These are phyloP conservation scores for Eristalinus aeneus DNA, from an alignment of 2,888 invertebrate genomes.

Conservation along the genomic window DNA sequence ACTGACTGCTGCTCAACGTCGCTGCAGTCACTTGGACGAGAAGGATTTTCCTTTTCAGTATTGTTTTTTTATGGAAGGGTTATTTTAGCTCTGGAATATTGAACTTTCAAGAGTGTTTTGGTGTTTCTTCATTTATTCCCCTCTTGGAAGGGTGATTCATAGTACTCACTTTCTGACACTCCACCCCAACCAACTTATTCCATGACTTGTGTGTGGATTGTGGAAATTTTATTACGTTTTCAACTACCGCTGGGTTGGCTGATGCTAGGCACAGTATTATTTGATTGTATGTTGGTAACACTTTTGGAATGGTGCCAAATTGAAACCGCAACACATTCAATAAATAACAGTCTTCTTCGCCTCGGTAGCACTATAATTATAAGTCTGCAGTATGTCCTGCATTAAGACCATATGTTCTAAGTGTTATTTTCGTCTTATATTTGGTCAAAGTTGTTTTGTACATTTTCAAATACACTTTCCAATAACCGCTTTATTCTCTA, in stretches of 20 bases:
- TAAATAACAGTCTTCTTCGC: not conserved
- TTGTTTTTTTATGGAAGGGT: conserved; percentile 16
- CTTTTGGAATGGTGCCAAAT: conserved; percentile 50
- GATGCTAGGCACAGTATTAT: not conserved
- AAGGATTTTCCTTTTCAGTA: conserved; percentile 11
- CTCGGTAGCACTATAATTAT: not conserved
- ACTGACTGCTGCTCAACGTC: conserved; percentile 73
- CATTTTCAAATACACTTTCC: not conserved
- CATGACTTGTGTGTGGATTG: conserved; percentile 30
- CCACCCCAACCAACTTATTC: not conserved
- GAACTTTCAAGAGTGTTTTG: not conserved
- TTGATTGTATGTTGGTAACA: not conserved
- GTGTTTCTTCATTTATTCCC: not conserved
- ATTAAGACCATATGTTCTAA: not conserved
- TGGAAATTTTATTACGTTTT: conserved; percentile 40
- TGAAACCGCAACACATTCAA: conserved; percentile 22
- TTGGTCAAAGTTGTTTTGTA: not conserved
- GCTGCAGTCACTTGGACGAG: conserved; percentile 37
- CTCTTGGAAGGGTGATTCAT: conserved; percentile 29
- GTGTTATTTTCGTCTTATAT: not conserved
- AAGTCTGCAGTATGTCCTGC: conserved; percentile 1
- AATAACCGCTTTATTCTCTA: not conserved
- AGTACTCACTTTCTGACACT: not conserved
- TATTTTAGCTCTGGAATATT: conserved; percentile 38
- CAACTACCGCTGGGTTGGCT: not conserved